Percentiles rank a stretch among this genome's conserved stretches.
These are phyloP conservation scores for Pectinophora gossypiella DNA, from an alignment of 1,140 invertebrate genomes.

Conservation along the genomic window DNA sequence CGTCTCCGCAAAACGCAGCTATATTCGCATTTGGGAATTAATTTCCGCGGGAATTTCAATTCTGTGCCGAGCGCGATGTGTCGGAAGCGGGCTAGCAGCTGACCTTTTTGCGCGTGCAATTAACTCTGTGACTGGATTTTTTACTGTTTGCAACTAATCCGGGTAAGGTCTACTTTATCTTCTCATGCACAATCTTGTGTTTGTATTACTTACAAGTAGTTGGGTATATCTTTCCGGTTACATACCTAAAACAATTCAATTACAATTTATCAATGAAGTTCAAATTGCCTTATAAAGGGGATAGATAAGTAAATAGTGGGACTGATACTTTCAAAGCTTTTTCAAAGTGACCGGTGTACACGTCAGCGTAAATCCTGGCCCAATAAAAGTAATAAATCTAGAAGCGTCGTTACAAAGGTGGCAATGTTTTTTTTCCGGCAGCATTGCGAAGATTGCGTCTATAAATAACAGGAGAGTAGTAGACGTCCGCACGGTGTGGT, in stretches of 20 bases:
- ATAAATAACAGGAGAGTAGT: slow-evolving; percentile 57
- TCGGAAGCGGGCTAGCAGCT: background rate
- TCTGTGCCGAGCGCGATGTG: background rate
- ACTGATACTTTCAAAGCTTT: background rate
- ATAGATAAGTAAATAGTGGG: background rate
- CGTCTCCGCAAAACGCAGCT: slow-evolving; percentile 34
- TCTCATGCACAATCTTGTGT: background rate
- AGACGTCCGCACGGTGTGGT: slow-evolving; percentile 37
- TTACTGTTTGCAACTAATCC: background rate
- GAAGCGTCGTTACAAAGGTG: slow-evolving; percentile 30
- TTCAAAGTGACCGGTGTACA: slow-evolving; percentile 11
- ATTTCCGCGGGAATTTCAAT: slow-evolving; percentile 43
- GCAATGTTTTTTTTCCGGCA: slow-evolving; percentile 29
- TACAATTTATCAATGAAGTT: background rate
- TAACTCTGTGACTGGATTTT: background rate
- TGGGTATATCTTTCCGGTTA: background rate
- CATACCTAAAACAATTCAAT: background rate
- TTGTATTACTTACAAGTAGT: background rate
- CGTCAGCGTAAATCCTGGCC: slow-evolving; percentile 27
- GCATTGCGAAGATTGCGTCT: slow-evolving; percentile 49
- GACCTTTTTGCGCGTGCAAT: background rate
- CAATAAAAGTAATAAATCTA: slow-evolving; percentile 43
- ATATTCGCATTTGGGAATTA: slow-evolving; percentile 46
- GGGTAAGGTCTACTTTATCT: background rate
- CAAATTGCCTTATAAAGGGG: too few species aligned